These are phyloP conservation scores for Girardinichthys multiradiatus DNA, from an alignment of 2,113 vertebrate genomes.

Conservation along the genomic window DNA sequence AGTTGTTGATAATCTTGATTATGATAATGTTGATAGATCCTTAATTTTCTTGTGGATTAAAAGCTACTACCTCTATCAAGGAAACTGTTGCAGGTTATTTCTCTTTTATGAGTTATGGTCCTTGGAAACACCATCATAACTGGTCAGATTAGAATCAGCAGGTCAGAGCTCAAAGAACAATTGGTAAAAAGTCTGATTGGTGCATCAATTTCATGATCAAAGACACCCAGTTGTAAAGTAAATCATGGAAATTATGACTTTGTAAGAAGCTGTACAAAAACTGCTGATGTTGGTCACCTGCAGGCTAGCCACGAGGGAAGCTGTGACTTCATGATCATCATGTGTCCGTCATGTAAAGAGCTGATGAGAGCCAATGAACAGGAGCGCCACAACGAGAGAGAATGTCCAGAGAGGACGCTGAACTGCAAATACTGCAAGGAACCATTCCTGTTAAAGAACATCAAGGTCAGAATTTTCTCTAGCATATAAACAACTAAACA, in stretches of 20 bases:
- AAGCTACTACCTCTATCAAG: no score
- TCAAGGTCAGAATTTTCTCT: conserved; percentile 68
- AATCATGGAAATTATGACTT: neutral
- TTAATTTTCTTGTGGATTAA: no score
- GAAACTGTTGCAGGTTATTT: no score
- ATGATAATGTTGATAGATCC: no score
- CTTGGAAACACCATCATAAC: no score
- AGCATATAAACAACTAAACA: neutral
- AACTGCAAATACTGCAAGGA: conserved; percentile 85
- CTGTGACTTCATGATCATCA: conserved; percentile 84
- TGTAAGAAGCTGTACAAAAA: neutral
- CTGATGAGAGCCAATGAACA: conserved; percentile 83
- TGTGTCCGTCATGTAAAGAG: conserved; percentile 83
- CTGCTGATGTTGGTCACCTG: neutral
- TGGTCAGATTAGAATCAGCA: no score
- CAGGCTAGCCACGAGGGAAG: conserved; percentile 81
- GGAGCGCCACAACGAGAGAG: conserved; percentile 84
- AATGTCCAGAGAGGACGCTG: conserved; percentile 85
- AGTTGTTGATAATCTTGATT: no score
- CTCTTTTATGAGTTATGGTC: no score
- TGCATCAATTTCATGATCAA: no score
- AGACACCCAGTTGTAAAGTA: no score
- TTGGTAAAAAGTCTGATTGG: no score
- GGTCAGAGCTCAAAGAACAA: no score
- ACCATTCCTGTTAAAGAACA: conserved; percentile 80